Conservation (phyloP, 2,797 vertebrate genomes). For the Erethizon dorsatum region DNA sequence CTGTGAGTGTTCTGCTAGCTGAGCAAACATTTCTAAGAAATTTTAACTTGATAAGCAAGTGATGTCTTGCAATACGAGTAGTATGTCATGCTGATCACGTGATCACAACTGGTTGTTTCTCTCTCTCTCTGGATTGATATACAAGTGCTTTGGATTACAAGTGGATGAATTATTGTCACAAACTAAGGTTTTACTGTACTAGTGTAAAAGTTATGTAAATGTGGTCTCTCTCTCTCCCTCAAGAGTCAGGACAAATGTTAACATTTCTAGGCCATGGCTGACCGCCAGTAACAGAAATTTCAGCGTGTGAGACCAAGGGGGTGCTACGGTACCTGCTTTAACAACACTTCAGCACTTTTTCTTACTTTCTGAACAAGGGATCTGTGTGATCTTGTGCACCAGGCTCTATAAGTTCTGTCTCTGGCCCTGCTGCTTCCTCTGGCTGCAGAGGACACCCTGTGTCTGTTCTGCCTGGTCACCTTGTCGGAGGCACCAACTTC, state of each 20-base stretch:
- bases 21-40: neutral
- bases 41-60: neutral
- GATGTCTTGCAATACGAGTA: neutral
- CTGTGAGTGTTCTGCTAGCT: neutral
- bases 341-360: neutral
- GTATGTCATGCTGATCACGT: neutral
- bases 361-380: neutral
- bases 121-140: neutral
- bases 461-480: neutral
- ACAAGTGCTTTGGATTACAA: neutral
- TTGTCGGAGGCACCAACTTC: neutral
- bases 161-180: neutral
- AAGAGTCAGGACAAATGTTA: neutral
- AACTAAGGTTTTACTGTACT: neutral
- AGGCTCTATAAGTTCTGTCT: neutral
- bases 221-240: neutral
- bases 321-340: neutral
- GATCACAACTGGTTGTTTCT: neutral
- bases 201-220: neutral
- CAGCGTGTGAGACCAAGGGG: neutral
- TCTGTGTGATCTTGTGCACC: neutral
- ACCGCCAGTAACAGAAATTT: neutral
- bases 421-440: neutral
- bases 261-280: neutral
- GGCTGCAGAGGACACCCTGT: neutral